phyloP scores from a whole-genome alignment of 2,797 vertebrate species.

The Falco cherrug region DNA sequence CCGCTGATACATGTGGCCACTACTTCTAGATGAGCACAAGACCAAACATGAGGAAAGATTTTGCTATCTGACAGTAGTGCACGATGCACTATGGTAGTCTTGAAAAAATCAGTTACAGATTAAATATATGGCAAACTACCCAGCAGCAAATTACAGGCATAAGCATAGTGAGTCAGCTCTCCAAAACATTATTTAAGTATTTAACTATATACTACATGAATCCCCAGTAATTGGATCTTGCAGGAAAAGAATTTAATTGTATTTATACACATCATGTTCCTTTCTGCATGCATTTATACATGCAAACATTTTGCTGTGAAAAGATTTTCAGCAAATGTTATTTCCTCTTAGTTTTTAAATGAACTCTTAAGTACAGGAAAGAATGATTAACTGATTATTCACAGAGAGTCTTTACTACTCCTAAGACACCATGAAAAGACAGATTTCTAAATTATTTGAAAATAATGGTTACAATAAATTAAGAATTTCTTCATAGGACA shows the following conservation, averaged over 20 bases:
- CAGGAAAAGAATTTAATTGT: not conserved
- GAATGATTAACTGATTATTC: not conserved
- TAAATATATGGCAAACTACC: not conserved
- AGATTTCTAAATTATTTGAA: not conserved
- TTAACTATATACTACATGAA: not conserved
- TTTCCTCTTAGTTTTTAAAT: not conserved
- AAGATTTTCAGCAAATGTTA: not conserved
- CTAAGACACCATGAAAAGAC: not conserved
- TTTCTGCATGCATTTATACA: not conserved
- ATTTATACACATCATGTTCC: not conserved
- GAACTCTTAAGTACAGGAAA: not conserved
- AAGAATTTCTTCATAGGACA: not conserved
- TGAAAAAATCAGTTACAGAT: not conserved
- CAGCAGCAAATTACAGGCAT: not conserved
- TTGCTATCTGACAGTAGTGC: not conserved
- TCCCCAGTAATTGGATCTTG: not conserved
- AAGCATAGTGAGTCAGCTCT: not conserved
- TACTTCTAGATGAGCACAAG: not conserved
- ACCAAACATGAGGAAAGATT: not conserved
- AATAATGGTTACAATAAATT: not conserved
- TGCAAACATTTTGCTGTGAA: not conserved
- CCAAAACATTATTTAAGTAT: not conserved
- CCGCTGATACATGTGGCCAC: not conserved
- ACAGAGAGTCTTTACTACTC: not conserved
- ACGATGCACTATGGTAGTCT: not conserved